A percentile compares a stretch with the other conserved stretches of the same genome.
phyloP scores from a whole-genome alignment of 2,113 vertebrate species.

The Psammodynastes pulverulentus region DNA sequence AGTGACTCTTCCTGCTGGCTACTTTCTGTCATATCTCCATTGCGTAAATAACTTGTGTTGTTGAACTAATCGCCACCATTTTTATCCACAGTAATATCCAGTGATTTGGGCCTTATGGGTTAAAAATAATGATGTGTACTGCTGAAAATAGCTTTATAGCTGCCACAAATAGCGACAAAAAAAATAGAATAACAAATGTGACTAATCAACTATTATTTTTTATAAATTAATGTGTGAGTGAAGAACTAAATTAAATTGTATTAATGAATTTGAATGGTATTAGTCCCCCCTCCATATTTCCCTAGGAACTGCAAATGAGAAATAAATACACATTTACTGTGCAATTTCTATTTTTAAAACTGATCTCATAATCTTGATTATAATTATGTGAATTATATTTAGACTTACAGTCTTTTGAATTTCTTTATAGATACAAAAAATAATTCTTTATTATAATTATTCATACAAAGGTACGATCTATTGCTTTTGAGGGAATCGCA shows the following conservation, averaged over 20 bases:
- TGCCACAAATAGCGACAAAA: background rate
- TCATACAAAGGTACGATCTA: background rate
- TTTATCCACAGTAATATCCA: background rate
- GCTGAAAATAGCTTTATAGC: background rate
- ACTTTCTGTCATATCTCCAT: background rate
- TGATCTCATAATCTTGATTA: background rate
- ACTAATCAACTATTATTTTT: background rate
- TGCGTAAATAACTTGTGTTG: background rate
- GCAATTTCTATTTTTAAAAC: background rate
- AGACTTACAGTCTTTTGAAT: background rate
- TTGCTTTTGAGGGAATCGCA: background rate
- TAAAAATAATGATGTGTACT: background rate
- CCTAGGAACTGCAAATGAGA: background rate
- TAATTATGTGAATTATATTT: background rate
- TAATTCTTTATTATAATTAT: background rate
- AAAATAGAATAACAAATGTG: background rate
- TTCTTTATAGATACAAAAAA: background rate
- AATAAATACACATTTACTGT: background rate
- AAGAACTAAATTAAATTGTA: background rate
- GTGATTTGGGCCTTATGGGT: background rate
- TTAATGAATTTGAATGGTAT: background rate
- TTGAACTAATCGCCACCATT: background rate
- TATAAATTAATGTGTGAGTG: background rate
- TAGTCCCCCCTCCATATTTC: background rate
- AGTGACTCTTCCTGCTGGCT: background rate